These are phyloP conservation scores for Pterobdella sp. DNA, from an alignment of 2,888 invertebrate species.

Conservation along the genomic window DNA sequence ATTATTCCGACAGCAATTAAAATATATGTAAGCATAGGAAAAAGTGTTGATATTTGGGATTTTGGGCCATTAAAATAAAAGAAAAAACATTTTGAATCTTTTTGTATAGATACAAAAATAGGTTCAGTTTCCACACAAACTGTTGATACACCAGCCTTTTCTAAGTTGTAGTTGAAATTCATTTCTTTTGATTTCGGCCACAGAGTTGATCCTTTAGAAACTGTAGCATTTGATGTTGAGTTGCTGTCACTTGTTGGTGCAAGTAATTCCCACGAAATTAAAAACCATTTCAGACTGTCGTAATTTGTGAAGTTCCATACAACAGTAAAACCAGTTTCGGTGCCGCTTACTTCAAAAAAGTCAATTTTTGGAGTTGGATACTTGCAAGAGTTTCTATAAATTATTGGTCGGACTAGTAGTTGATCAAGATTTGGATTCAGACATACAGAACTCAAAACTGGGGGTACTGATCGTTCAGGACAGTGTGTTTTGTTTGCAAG, in stretches of 20 bases:
- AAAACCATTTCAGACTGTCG: slow-evolving; percentile 23
- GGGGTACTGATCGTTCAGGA: background rate
- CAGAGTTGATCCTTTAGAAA: background rate
- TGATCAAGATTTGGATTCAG: too few relatives aligned
- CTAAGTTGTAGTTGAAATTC: background rate
- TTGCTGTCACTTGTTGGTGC: background rate
- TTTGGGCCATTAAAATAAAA: slow-evolving; percentile 1
- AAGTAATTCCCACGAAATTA: slow-evolving; percentile 1
- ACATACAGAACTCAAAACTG: background rate
- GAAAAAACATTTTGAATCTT: background rate
- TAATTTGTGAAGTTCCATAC: slow-evolving; percentile 17
- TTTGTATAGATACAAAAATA: slow-evolving; percentile 4
- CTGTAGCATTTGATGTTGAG: background rate
- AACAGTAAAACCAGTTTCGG: slow-evolving; percentile 7
- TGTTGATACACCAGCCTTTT: background rate
- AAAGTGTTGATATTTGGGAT: background rate
- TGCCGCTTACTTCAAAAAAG: background rate
- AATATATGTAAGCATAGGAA: slow-evolving; percentile 23
- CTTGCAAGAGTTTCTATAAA: slow-evolving; percentile 23
- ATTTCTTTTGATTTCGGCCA: background rate
- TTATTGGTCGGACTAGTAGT: background rate
- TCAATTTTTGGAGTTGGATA: slow-evolving; percentile 19
- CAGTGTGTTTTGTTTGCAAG: slow-evolving; percentile 1
- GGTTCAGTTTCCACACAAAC: slow-evolving; percentile 25
- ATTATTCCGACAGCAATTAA: slow-evolving; percentile 19